Evolutionary conservation across 2,113 vertebrate genomes (phyloP), one percentile per base, ranked within the genome.

Genomic region (Hemiscyllium ocellatum): DNA sequence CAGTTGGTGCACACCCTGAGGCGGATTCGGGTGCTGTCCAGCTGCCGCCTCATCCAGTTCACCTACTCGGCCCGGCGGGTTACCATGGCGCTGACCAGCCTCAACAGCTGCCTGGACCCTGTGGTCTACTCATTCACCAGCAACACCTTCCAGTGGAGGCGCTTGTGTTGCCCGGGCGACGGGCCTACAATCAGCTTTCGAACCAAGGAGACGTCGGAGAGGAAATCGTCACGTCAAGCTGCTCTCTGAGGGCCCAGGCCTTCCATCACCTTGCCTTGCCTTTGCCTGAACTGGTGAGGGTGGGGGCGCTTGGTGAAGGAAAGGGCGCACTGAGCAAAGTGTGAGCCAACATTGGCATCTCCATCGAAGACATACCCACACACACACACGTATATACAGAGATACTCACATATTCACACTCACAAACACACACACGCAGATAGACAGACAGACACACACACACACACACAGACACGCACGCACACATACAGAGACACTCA

Each of bases 71-170:
- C 96, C 56, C 95, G 96, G 0, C 96, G 96, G 4, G 95, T 96
- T 37, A 96, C 96, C 78, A 96, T 96, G 96, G 96, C 96, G 0
- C 96, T 96, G 56, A 96, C 96, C 70, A 96, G 96, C 89, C 80
- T 96, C 80, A 96, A 96, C 65, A 96, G 96, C 86, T 96, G 96
- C 94, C 96, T 96, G 2, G 96, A 96, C 22, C 96, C 96, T 0
- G 24, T 96, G 70, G 95, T 96, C 80, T 96, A 96, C 86, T 96
- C 96, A 17, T 96, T 96, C 29, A 95, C 87, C 33, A 96, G 96
- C 0, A 96, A 96, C 90, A 95, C 95, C 90, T 96, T 96, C 80
- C 5, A 24, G 17, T 69, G 95, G 96, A 61, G 52, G 12, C 42
- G 94, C 1, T 3, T 17, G 20, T 13, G 47, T 66, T 96, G 96